Conservation (phyloP, 53 echinoderm and acorn worm species). For the Crossaster papposus region DNA sequence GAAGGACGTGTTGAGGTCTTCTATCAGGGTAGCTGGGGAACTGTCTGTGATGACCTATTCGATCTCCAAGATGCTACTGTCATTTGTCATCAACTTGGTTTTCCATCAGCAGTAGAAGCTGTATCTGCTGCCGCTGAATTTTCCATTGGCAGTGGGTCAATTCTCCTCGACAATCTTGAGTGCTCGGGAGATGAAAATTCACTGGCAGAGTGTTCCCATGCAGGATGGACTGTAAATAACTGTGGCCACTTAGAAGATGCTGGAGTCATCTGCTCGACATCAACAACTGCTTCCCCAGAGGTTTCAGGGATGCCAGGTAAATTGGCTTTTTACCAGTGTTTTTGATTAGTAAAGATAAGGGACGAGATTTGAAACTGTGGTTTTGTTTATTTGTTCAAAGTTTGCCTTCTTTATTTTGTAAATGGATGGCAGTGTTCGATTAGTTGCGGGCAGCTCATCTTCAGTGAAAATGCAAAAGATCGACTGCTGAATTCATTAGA, state of each 20-base stretch:
- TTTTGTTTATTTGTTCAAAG: background rate
- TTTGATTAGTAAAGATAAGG: background rate
- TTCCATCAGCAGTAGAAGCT: background rate
- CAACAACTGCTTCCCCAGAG: background rate
- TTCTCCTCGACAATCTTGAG: background rate
- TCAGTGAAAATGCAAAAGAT: background rate
- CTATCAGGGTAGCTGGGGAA: background rate
- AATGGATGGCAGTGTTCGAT: background rate
- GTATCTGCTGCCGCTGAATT: conserved; percentile 11
- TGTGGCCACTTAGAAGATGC: conserved; percentile 49
- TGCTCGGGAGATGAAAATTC: conserved; percentile 11
- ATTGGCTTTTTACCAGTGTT: background rate
- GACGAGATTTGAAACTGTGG: too few species aligned
- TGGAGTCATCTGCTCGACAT: conserved; percentile 4
- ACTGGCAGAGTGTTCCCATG: conserved; percentile 21
- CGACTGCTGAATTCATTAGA: too few species aligned
- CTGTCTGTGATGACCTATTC: background rate
- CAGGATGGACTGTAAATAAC: conserved; percentile 17
- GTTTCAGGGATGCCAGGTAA: conserved; percentile 6
- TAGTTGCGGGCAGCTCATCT: background rate
- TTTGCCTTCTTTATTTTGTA: background rate
- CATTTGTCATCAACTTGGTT: conserved; percentile 20
- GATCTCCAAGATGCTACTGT: conserved; percentile 3
- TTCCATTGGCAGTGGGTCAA: background rate
- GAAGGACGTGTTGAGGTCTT: conserved; percentile 27